A percentile compares a stretch with the other conserved stretches of the same genome.
These are phyloP conservation scores for Ictalurus punctatus DNA, from an alignment of 2,113 vertebrate species.

Conservation along the genomic window DNA sequence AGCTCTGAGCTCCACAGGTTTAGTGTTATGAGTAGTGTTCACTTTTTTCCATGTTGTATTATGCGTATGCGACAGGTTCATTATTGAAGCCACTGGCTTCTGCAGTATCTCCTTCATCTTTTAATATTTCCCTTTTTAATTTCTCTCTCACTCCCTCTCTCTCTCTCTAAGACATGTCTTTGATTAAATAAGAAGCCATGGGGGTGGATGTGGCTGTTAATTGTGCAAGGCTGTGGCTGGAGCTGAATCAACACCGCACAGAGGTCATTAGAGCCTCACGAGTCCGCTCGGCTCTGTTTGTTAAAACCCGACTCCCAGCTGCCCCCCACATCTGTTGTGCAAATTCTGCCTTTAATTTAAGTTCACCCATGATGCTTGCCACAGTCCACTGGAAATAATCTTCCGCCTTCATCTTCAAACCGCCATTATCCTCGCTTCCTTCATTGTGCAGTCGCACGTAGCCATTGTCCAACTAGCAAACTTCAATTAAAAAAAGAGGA, in stretches of 20 bases:
- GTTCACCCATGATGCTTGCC: conserved; percentile 44
- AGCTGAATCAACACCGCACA: conserved; percentile 55
- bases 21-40: background rate
- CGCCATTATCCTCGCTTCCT: conserved; percentile 38
- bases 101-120: conserved; percentile 62
- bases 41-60: conserved; percentile 18
- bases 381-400: conserved; percentile 53
- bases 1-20: background rate
- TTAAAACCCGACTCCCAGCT: conserved; percentile 37
- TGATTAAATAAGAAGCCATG: conserved; percentile 58
- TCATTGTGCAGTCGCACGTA: conserved; percentile 39
- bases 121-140: conserved; percentile 58
- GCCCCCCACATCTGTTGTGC: conserved; percentile 57
- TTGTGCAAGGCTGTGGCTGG: conserved; percentile 48
- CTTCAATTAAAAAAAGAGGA: conserved; percentile 58
- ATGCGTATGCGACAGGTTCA: conserved; percentile 44
- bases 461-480: conserved; percentile 50
- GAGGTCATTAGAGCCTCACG: conserved; percentile 54
- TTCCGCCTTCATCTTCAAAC: conserved; percentile 42
- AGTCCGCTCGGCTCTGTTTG: conserved; percentile 46
- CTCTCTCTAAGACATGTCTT: conserved; percentile 33
- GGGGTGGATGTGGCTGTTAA: conserved; percentile 55
- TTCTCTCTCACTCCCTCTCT: conserved; percentile 22
- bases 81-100: conserved; percentile 47
- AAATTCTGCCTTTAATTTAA: conserved; percentile 62